Evolutionary conservation across 2,797 vertebrate species (phyloP).

Genomic region (Tenualosa ilisha): DNA sequence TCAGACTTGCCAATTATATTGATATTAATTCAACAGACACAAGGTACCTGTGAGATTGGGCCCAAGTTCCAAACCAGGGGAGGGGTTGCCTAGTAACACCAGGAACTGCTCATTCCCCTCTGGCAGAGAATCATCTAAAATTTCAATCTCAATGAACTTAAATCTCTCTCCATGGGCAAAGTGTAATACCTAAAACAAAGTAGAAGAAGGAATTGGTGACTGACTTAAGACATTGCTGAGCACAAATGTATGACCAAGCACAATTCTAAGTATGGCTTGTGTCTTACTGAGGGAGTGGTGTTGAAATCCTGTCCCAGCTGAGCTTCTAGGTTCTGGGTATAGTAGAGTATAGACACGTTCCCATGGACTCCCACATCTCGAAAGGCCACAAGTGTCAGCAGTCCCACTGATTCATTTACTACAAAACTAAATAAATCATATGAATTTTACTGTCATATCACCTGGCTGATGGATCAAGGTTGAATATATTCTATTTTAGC

Average conservation of each 20-base stretch:
- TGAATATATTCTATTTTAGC: too few species aligned
- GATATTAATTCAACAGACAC: background rate
- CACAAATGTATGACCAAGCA: too few species aligned
- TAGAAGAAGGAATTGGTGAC: too few species aligned
- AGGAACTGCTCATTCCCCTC: slow-evolving; percentile 92
- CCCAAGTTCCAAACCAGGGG: slow-evolving; percentile 86
- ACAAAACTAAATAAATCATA: slow-evolving; percentile 75
- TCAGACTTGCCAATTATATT: too few species aligned
- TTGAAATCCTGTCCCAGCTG: slow-evolving; percentile 89
- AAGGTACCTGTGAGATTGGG: slow-evolving; percentile 82
- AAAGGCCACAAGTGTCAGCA: slow-evolving; percentile 78
- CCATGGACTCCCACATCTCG: slow-evolving; percentile 83
- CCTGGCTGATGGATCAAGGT: too few species aligned
- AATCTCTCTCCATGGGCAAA: slow-evolving; percentile 87
- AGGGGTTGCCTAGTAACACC: slow-evolving; percentile 88
- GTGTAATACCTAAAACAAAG: slow-evolving; percentile 77
- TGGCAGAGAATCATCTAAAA: slow-evolving; percentile 87
- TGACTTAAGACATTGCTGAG: too few species aligned
- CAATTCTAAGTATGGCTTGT: background rate
- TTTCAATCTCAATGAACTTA: slow-evolving; percentile 83
- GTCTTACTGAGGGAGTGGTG: slow-evolving; percentile 80
- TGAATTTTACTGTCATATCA: background rate
- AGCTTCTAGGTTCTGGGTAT: slow-evolving; percentile 91
- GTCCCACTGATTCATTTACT: slow-evolving; percentile 83
- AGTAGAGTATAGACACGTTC: slow-evolving; percentile 86